Conservation (phyloP, 2,113 vertebrate genomes). For the Fregetta grallaria region DNA sequence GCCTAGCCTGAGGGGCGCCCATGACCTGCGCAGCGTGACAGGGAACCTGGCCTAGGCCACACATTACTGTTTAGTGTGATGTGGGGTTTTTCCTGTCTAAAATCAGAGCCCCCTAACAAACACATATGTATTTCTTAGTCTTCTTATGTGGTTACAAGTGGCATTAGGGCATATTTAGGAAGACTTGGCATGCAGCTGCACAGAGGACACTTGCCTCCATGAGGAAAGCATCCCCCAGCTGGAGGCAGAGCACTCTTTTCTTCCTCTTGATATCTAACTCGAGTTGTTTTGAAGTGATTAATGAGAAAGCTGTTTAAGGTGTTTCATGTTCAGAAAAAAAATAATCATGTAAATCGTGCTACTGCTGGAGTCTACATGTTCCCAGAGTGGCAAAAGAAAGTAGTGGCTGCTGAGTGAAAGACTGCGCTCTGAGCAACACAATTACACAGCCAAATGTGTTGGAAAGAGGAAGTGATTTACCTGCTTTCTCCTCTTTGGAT, state of each 20-base stretch:
- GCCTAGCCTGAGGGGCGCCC: not conserved
- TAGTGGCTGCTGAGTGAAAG: not conserved
- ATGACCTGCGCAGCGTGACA: not conserved
- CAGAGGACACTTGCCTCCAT: not conserved
- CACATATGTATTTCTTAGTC: not conserved
- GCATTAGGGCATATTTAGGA: not conserved
- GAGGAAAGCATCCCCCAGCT: not conserved
- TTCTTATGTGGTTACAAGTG: not conserved
- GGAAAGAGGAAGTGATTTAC: not conserved
- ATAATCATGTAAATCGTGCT: not conserved
- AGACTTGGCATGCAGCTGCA: not conserved
- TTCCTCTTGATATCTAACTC: not conserved
- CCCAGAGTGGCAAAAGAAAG: not conserved
- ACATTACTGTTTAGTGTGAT: not conserved
- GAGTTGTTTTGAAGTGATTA: not conserved
- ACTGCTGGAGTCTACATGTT: not conserved
- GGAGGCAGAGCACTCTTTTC: not conserved
- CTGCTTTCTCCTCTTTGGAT: not conserved
- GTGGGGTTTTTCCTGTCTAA: not conserved
- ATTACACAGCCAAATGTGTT: not conserved
- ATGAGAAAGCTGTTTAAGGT: not conserved
- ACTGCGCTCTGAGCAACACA: not conserved
- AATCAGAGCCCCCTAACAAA: not conserved
- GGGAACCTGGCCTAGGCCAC: not conserved
- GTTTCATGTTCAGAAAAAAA: not conserved